Evolutionary conservation across 2,113 vertebrate genomes (phyloP).

Genomic region (Entomyzon cyanotis): DNA sequence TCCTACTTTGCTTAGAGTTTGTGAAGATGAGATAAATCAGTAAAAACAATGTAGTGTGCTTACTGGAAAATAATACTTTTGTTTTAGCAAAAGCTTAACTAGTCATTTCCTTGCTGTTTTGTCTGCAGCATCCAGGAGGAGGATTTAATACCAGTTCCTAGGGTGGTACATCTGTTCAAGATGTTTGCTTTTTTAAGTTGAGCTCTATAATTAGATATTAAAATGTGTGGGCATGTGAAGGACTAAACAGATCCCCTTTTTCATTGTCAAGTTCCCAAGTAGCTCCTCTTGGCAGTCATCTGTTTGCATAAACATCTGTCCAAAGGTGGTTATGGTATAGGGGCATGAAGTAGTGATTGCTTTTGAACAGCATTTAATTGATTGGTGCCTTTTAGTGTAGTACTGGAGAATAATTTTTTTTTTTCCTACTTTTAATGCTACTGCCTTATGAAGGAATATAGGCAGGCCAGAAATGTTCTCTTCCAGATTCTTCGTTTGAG

Average conservation of each 20-base stretch:
- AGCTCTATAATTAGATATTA: constrained; percentile 18
- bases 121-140: neutral
- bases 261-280: constrained; percentile 11
- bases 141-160: constrained; percentile 4
- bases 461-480: neutral
- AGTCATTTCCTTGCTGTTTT: neutral
- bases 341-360: neutral
- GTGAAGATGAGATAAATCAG: neutral
- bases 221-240: neutral
- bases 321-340: neutral
- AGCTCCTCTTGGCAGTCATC: neutral
- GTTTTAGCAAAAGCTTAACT: neutral
- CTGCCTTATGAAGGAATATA: neutral
- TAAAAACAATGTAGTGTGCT: neutral
- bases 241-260: constrained; percentile 13
- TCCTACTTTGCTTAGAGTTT: neutral
- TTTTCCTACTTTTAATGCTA: neutral
- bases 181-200: constrained; percentile 5
- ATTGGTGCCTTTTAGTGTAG: neutral
- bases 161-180: constrained; percentile 31
- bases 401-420: neutral
- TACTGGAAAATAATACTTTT: neutral
- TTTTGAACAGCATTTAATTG: neutral
- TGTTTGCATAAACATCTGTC: constrained; percentile 6
- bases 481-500: neutral